Percentiles rank a stretch among this genome's conserved stretches.
Evolutionary conservation across 2,888 invertebrate species (phyloP).

Genomic region (Pyralis farinalis): DNA sequence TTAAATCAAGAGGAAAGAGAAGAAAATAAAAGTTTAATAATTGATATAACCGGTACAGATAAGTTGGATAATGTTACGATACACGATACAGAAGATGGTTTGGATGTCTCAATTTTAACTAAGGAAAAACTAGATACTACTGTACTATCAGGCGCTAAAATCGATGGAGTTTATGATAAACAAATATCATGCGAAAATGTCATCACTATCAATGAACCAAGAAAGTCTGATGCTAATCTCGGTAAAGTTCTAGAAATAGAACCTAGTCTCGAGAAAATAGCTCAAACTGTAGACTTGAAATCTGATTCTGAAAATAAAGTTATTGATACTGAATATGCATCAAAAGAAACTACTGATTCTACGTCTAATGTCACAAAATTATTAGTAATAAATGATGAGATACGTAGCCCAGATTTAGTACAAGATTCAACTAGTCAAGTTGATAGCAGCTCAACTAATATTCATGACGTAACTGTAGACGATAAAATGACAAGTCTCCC

Average conservation of each 20-base stretch:
- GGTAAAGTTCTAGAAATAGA: slow-evolving; percentile 46
- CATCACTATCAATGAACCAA: slow-evolving; percentile 38
- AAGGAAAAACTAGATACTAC: not conserved
- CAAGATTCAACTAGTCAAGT: not conserved
- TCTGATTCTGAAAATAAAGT: slow-evolving; percentile 20
- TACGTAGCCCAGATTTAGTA: not conserved
- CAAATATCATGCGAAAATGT: not conserved
- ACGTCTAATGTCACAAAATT: not conserved
- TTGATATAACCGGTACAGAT: slow-evolving; percentile 20
- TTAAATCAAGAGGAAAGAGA: slow-evolving; percentile 8
- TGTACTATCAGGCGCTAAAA: slow-evolving; percentile 9
- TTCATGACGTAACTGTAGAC: not conserved
- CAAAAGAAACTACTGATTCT: not conserved
- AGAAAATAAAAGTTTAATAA: slow-evolving; percentile 20
- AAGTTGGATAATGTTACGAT: slow-evolving; percentile 3
- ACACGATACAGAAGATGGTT: not conserved
- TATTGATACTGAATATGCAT: slow-evolving; percentile 22
- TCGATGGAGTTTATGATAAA: no score
- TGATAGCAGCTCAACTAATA: not conserved
- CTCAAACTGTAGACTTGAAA: slow-evolving; percentile 19
- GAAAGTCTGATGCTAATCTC: slow-evolving; percentile 38
- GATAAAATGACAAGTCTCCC: not conserved
- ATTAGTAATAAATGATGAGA: not conserved
- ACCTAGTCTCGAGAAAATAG: slow-evolving; percentile 39
- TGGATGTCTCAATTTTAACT: slow-evolving; percentile 3